Conservation (phyloP, 2,113 vertebrate species). For the Clinocottus analis region DNA sequence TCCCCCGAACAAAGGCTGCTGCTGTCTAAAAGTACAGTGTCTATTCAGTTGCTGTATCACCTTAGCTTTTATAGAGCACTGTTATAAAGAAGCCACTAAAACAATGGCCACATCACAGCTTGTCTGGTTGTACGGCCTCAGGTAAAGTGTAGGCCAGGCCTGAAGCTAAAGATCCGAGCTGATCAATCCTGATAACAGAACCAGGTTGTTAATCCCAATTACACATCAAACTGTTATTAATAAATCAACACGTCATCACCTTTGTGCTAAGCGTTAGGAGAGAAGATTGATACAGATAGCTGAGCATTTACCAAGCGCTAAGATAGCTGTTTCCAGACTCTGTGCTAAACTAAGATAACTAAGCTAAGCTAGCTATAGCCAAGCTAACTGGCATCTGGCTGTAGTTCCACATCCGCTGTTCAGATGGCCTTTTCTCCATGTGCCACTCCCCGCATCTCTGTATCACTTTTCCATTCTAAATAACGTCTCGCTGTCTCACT, state of each 20-base stretch:
- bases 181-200: background rate
- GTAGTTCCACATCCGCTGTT: background rate
- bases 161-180: slow-evolving; percentile 33
- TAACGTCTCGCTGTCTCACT: background rate
- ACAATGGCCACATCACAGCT: slow-evolving; percentile 41
- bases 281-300: background rate
- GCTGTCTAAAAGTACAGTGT: slow-evolving; percentile 42
- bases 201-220: background rate
- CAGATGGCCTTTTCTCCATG: background rate
- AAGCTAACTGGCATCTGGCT: background rate
- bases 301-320: background rate
- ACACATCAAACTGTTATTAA: background rate
- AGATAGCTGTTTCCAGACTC: background rate
- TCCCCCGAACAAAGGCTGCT: slow-evolving; percentile 53
- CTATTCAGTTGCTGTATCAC: slow-evolving; percentile 60
- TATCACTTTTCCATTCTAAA: background rate
- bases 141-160: slow-evolving; percentile 34
- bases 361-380: no score
- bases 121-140: slow-evolving; percentile 34
- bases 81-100: slow-evolving; percentile 53
- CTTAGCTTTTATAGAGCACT: slow-evolving; percentile 34
- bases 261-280: background rate
- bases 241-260: background rate
- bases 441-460: background rate
- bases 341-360: background rate